Conservation (phyloP, 2,888 invertebrate species). For the Temnothorax unifasciatus region DNA sequence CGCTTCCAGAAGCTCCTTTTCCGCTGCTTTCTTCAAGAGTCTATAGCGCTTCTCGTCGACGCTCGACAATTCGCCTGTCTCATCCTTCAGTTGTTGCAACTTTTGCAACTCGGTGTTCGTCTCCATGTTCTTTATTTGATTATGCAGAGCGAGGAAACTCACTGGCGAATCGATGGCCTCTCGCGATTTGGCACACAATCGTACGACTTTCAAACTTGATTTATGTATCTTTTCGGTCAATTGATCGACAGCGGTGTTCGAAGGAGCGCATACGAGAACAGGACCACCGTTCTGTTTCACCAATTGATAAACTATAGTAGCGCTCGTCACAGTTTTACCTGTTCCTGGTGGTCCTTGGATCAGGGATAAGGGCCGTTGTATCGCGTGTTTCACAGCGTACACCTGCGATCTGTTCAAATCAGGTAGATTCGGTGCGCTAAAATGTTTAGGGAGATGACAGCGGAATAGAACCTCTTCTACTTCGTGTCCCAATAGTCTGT, state of each 20-base stretch:
- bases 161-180: slow-evolving; percentile 99
- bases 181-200: slow-evolving; percentile 98
- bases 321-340: slow-evolving; percentile 99
- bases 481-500: slow-evolving; percentile 97
- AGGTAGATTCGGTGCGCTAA: slow-evolving; percentile 98
- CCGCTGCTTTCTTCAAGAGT: slow-evolving; percentile 95
- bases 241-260: slow-evolving; percentile 99
- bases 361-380: slow-evolving; percentile 97
- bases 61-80: slow-evolving; percentile 98
- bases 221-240: slow-evolving; percentile 99
- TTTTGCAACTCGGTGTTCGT: slow-evolving; percentile 97
- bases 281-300: slow-evolving; percentile 97
- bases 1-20: slow-evolving; percentile 95
- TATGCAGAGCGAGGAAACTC: slow-evolving; percentile 98
- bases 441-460: slow-evolving; percentile 97
- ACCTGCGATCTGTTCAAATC: slow-evolving; percentile 99
- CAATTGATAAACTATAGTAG: slow-evolving; percentile 99
- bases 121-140: slow-evolving; percentile 98
- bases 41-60: slow-evolving; percentile 98
- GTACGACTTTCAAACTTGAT: slow-evolving; percentile 96
- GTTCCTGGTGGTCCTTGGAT: slow-evolving; percentile 99
- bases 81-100: slow-evolving; percentile 98
- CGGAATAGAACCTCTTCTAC: slow-evolving; percentile 97
- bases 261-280: slow-evolving; percentile 99
- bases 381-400: slow-evolving; percentile 98